Evolutionary conservation across 1,140 invertebrate species (phyloP).

Genomic region (Papilio machaon): DNA sequence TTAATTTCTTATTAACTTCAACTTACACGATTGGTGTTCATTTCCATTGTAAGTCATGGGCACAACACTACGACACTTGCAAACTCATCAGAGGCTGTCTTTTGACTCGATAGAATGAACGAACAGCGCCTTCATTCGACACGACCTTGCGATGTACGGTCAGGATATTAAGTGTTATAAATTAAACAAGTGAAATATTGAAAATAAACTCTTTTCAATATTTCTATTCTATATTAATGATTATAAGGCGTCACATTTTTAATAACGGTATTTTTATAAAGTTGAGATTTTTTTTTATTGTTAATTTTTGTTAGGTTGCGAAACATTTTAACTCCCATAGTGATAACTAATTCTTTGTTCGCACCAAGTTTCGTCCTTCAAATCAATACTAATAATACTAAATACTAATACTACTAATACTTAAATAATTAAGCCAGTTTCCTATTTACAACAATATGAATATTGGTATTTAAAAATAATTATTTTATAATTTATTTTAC

Average conservation of each 20-base stretch:
- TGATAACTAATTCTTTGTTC: no score
- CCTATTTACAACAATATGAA: no score
- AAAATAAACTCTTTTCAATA: no score
- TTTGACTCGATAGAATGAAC: constrained; percentile 36
- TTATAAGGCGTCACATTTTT: neutral
- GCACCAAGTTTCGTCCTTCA: no score
- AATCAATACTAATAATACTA: no score
- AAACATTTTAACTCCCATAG: no score
- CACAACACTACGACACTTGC: constrained; percentile 40
- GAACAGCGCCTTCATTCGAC: constrained; percentile 26
- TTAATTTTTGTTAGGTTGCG: no score
- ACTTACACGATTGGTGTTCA: constrained; percentile 51
- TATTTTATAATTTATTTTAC: no score
- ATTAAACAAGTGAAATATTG: neutral
- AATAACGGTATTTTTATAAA: neutral
- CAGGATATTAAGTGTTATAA: neutral
- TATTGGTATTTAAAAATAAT: no score
- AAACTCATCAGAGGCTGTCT: constrained; percentile 30
- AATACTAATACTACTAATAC: no score
- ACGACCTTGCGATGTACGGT: constrained; percentile 31
- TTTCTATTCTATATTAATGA: neutral
- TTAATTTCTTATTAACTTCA: neutral
- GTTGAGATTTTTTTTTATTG: neutral
- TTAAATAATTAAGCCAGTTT: no score
- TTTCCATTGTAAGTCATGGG: constrained; percentile 45